Evolutionary conservation across 2,113 vertebrate genomes (phyloP), one percentile per base, ranked within the genome.

Genomic region (Gasterosteus nipponicus): DNA sequence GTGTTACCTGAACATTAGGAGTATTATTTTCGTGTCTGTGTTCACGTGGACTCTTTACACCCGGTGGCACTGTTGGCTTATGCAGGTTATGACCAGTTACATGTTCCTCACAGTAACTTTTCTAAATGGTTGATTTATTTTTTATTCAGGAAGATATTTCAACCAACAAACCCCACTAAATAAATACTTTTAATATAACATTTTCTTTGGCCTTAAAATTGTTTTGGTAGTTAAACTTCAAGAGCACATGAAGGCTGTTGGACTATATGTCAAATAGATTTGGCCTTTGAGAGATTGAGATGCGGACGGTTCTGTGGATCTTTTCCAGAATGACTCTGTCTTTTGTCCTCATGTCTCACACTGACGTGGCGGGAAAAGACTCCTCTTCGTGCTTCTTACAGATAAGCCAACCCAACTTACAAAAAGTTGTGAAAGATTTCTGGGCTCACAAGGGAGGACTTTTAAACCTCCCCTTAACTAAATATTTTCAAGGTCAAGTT

Each of bases 321-420:
- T n/a, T n/a, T n/a, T n/a, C n/a, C 1, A 2, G n/a, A 59, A 46
- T 46, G 42, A 68, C 77, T 69, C 62, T n/a, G 61, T 35, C 42
- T 49, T 29, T 72, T 72, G 42, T 80, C 0, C 26, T n/a, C 44
- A 35, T 7, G 22, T 68, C 22, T 26, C 22, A 26, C 22, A 26
- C 22, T 26, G 70, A 67, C 49, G 41, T 9, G 53, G 16, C 16
- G 65, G 67, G 22, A 58, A 38, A 78, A 31, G 42, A 41, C 42
- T 70, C 22, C 22, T 67, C 39, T 74, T 53, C 41, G 31, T 49
- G 46, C n/a, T 74, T 71, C 74, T 78, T 70, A 19, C n/a, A 47
- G 39, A 80, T 61, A 51, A 41, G 33, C 39, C n/a, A 33, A 72
- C 29, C 26, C 46, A 60, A 54, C 60, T 31, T 56, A 31, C 10